These are phyloP conservation scores for Drosophila lacertosa DNA, from an alignment of 1,140 invertebrate genomes.

Conservation along the genomic window DNA sequence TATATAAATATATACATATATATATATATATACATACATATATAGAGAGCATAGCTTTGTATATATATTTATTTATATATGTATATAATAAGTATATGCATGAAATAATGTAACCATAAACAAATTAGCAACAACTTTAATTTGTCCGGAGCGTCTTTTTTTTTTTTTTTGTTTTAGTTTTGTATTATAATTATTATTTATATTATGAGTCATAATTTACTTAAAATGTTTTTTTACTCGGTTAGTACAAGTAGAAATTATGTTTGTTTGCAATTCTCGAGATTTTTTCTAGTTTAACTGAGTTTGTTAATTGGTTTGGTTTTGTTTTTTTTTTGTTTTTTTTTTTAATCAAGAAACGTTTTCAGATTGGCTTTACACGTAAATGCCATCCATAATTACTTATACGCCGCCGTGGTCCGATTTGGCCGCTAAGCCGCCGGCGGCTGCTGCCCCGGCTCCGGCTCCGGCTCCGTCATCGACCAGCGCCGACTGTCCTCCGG, in stretches of 20 bases:
- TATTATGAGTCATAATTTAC: constrained; percentile 71
- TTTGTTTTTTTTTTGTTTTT: constrained; percentile 30
- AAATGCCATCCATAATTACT: constrained; percentile 57
- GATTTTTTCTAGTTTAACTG: constrained; percentile 72
- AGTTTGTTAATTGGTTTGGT: constrained; percentile 41
- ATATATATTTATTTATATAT: constrained; percentile 48
- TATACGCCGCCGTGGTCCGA: constrained; percentile 64
- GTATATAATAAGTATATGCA: constrained; percentile 58
- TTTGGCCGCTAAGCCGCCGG: constrained; percentile 19
- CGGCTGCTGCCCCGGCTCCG: constrained; percentile 30
- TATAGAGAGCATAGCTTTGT: constrained; percentile 38
- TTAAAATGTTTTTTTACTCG: constrained; percentile 54
- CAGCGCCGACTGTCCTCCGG: constrained; percentile 72
- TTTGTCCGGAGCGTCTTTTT: constrained; percentile 77
- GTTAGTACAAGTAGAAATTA: constrained; percentile 55
- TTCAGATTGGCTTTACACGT: constrained; percentile 49
- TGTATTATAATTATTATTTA: constrained; percentile 55
- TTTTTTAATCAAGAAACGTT: constrained; percentile 41
- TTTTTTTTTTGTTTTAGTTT: too few relatives aligned
- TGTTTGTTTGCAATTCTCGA: constrained; percentile 63
- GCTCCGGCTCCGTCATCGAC: constrained; percentile 55
- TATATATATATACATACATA: constrained; percentile 46
- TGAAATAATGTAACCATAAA: constrained; percentile 84
- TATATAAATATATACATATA: constrained; percentile 47
- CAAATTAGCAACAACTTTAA: constrained; percentile 81